phyloP scores from a whole-genome alignment of 2,797 vertebrate genomes.

The Ictinia mississippiensis region DNA sequence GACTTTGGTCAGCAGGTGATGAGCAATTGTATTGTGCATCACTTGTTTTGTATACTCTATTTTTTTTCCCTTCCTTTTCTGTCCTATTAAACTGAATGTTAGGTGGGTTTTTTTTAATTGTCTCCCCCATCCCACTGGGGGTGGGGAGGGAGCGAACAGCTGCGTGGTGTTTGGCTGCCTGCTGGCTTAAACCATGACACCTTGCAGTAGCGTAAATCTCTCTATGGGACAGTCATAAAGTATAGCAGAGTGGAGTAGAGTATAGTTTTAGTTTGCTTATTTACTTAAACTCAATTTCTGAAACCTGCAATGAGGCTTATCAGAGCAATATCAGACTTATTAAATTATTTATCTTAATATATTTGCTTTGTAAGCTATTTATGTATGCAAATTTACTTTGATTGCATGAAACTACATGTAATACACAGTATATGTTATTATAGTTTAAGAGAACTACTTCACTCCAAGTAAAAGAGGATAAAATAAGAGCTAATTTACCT shows the following conservation, averaged over 20 bases:
- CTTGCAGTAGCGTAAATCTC: background rate
- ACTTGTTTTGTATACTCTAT: no score
- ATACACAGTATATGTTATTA: background rate
- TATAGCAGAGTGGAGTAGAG: background rate
- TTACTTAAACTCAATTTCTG: background rate
- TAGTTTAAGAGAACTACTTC: background rate
- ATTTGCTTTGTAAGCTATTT: background rate
- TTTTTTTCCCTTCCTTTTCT: no score
- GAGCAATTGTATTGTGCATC: no score
- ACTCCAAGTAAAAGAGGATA: background rate
- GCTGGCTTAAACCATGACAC: no score
- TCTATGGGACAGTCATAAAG: background rate
- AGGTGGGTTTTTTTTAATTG: no score
- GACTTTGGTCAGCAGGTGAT: no score
- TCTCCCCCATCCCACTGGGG: no score
- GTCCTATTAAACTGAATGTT: no score
- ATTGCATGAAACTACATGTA: background rate
- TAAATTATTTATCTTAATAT: background rate
- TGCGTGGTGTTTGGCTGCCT: no score
- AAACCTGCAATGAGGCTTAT: background rate
- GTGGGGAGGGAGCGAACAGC: no score
- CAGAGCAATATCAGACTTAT: background rate
- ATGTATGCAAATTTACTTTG: background rate
- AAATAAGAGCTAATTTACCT: background rate
- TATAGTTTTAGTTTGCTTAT: background rate